Evolutionary conservation across 2,888 invertebrate species (phyloP), one percentile per base, ranked within the genome.

Genomic region (Drosophila setosimentum): DNA sequence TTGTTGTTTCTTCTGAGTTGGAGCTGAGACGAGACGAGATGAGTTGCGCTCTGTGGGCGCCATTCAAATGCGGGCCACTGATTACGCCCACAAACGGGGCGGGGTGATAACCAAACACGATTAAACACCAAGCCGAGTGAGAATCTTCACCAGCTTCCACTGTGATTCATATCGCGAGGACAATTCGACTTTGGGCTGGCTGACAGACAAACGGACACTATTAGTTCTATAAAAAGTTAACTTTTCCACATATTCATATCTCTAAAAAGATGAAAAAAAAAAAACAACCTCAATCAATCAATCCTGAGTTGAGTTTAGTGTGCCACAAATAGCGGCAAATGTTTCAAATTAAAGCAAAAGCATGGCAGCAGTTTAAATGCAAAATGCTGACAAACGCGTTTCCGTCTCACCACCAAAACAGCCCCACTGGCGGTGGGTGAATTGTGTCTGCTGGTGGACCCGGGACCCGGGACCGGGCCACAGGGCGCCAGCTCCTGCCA

Each of bases 311-410:
- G 24, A 77, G 66, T 73, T 83, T 83, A 78, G 83, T 80, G 68
- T 73, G 84, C 73, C 84, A 37, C 84, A 83, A 80, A 78, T 78
- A 73, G 73, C 73, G 69, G 73, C 65, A 87, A 87, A 81, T 78
- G 73, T 76, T 71, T 74, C 71, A 82, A 83, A 79, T 78, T 76
- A 64, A 63, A 72, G 67, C 87, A 68, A 75, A 79, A 74, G 71
- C 74, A 68, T 73, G 71, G 71, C 63, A 68, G 76, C 80, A 86
- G 73, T 86, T 88, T 72, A 88, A 88, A 83, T 86, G 78, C 88
- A 75, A 84, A 88, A 67, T 78, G 84, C 84, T 85, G 84, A 88
- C 84, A 85, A 85, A 87, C 86, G 89, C 75, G 83, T 73, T 88
- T 85, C 86, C 77, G 75, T 84, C 61, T 67, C 45, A 50, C 42